Conservation (phyloP, 2,888 invertebrate genomes). For the Microctonus brassicae region DNA sequence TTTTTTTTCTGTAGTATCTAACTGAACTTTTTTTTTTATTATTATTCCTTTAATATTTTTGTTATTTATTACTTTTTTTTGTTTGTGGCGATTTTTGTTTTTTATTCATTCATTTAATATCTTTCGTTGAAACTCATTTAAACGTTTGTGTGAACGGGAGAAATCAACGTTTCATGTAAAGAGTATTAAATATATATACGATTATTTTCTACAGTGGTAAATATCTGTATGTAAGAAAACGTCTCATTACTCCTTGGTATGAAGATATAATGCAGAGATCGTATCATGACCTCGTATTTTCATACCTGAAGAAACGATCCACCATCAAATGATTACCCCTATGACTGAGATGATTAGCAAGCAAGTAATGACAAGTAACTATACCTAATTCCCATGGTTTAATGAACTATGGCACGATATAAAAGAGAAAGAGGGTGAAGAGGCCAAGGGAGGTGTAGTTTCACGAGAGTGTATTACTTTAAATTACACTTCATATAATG, state of each 20-base stretch:
- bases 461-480: background rate
- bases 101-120: background rate
- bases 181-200: background rate
- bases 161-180: background rate
- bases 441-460: background rate
- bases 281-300: background rate
- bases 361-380: background rate
- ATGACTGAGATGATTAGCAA: background rate
- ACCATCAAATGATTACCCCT: background rate
- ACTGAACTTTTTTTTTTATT: too few relatives aligned
- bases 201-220: background rate
- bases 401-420: background rate
- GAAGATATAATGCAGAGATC: background rate
- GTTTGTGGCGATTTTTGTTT: too few relatives aligned
- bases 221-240: background rate
- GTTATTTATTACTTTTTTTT: background rate
- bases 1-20: background rate
- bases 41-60: background rate
- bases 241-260: background rate
- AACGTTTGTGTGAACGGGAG: background rate
- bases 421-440: background rate
- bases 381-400: background rate
- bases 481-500: background rate
- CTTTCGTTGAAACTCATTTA: background rate
- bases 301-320: background rate